These are phyloP conservation scores for Asbolus verrucosus DNA, from an alignment of 1,140 invertebrate genomes.

Conservation along the genomic window DNA sequence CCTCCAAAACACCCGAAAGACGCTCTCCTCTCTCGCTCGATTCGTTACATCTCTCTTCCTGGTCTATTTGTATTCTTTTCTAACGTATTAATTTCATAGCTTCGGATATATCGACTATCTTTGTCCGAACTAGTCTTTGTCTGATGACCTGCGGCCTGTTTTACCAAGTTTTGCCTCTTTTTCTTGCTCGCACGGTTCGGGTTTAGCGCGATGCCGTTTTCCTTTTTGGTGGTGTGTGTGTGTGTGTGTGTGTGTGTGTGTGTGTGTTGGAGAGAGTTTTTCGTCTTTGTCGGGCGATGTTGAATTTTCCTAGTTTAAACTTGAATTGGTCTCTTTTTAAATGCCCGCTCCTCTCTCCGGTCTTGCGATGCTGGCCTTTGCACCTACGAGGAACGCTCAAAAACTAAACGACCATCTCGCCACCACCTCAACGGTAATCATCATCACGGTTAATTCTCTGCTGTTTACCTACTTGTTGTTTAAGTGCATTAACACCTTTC, in stretches of 20 bases:
- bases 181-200: slow-evolving; percentile 56
- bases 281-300: slow-evolving; percentile 57
- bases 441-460: too few species aligned
- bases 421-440: too few species aligned
- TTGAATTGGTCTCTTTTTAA: slow-evolving; percentile 61
- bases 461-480: too few species aligned
- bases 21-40: neutral
- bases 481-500: too few species aligned
- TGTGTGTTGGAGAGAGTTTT: slow-evolving; percentile 51
- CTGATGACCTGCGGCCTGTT: slow-evolving; percentile 55
- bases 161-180: slow-evolving; percentile 51
- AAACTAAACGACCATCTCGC: neutral
- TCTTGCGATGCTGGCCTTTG: slow-evolving; percentile 12
- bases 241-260: too few species aligned
- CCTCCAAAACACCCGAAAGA: neutral
- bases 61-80: slow-evolving; percentile 61
- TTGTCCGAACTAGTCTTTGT: slow-evolving; percentile 52
- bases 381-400: neutral
- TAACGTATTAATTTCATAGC: slow-evolving; percentile 61
- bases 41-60: slow-evolving; percentile 52
- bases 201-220: too few species aligned
- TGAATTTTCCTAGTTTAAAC: slow-evolving; percentile 60
- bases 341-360: too few species aligned
- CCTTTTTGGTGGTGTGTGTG: slow-evolving; percentile 49
- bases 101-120: slow-evolving; percentile 53